These are phyloP conservation scores for Tipula lateralis DNA, from an alignment of 2,888 invertebrate species.

Conservation along the genomic window DNA sequence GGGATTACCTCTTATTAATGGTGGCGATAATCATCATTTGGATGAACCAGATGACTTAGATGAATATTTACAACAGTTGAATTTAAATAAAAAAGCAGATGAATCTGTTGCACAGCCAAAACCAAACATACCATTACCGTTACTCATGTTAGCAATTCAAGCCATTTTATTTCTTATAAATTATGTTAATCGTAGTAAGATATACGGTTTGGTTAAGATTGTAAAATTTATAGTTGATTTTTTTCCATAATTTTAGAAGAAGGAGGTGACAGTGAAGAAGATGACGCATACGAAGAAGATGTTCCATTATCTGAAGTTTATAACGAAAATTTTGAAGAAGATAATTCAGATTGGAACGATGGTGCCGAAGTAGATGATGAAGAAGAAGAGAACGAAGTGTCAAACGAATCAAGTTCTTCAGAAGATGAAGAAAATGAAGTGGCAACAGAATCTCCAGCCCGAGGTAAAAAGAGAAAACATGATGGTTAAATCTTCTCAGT, in stretches of 20 bases:
- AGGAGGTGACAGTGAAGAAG: constrained; percentile 57
- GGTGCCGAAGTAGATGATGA: constrained; percentile 54
- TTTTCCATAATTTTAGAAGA: constrained; percentile 46
- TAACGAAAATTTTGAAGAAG: constrained; percentile 56
- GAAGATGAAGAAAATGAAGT: constrained; percentile 47
- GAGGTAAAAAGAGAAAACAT: constrained; percentile 69
- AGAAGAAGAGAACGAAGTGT: constrained; percentile 39
- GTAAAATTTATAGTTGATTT: constrained; percentile 34
- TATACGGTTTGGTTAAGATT: neutral
- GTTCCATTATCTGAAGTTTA: constrained; percentile 42
- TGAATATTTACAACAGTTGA: constrained; percentile 46
- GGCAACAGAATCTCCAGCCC: constrained; percentile 48
- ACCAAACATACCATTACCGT: neutral
- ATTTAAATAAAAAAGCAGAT: constrained; percentile 38
- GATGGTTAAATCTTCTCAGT: constrained; percentile 50
- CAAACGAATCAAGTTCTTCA: constrained; percentile 45
- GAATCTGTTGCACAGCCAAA: neutral
- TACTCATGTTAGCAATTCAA: constrained; percentile 36
- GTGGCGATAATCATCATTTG: neutral
- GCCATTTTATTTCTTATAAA: constrained; percentile 38
- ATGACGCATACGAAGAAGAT: constrained; percentile 52
- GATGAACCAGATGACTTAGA: constrained; percentile 45
- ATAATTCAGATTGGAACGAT: constrained; percentile 58
- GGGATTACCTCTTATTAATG: neutral
- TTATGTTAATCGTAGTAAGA: constrained; percentile 27